Conservation (phyloP, 1,140 invertebrate species). For the Pectinophora gossypiella region DNA sequence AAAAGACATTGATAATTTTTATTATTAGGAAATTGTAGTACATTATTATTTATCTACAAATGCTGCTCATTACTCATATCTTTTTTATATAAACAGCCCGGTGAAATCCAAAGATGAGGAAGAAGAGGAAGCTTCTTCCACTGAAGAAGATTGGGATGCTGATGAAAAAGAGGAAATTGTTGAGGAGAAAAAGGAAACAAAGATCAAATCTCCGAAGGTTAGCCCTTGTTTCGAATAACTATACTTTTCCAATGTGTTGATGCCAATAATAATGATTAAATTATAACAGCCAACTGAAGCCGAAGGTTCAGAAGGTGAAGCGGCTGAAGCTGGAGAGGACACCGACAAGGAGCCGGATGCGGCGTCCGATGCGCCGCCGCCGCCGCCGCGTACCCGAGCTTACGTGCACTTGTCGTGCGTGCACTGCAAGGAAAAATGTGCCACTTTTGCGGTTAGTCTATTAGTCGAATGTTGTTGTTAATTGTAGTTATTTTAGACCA, state of each 20-base stretch:
- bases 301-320: slow-evolving; percentile 36
- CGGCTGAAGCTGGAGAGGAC: slow-evolving; percentile 21
- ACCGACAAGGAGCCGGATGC: slow-evolving; percentile 68
- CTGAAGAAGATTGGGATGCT: slow-evolving; percentile 71
- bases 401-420: slow-evolving; percentile 85
- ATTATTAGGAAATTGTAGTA: no score
- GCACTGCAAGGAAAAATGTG: slow-evolving; percentile 82
- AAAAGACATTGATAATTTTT: no score
- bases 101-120: slow-evolving; percentile 65
- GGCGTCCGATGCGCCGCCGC: slow-evolving; percentile 72
- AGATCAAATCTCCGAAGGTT: slow-evolving; percentile 63
- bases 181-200: slow-evolving; percentile 61
- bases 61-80: no score
- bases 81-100: slow-evolving; percentile 31
- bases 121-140: slow-evolving; percentile 64
- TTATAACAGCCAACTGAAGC: slow-evolving; percentile 16
- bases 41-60: no score
- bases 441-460: slow-evolving; percentile 81
- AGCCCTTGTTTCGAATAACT: no score
- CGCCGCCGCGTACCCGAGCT: slow-evolving; percentile 50
- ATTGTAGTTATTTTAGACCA: not conserved
- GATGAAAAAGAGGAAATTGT: slow-evolving; percentile 60
- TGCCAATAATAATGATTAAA: not conserved
- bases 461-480: no score
- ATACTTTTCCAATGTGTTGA: not conserved